A percentile compares a stretch with the other conserved stretches of the same genome.
Evolutionary conservation across 2,888 invertebrate species (phyloP).

Genomic region (Sialis fuliginosa): DNA sequence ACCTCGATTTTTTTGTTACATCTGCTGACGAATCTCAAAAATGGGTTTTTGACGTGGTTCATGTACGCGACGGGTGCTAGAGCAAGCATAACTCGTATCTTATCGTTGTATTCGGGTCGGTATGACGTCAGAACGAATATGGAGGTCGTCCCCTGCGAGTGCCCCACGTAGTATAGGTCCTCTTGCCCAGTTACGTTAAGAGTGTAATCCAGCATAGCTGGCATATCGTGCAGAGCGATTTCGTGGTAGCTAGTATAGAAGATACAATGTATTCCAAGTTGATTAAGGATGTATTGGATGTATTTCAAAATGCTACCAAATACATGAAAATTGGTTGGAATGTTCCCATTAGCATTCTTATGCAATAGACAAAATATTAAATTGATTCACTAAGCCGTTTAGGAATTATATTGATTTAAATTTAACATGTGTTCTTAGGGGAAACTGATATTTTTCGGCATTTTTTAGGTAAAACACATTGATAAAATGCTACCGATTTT

Average conservation of each 20-base stretch:
- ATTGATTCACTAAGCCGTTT: too few species aligned
- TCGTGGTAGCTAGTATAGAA: slow-evolving; percentile 54
- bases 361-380: too few species aligned
- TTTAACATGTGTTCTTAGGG: too few species aligned
- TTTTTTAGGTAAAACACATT: too few species aligned
- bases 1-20: slow-evolving; percentile 28
- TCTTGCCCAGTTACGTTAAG: slow-evolving; percentile 33
- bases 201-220: slow-evolving; percentile 64
- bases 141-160: slow-evolving; percentile 58
- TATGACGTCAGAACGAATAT: slow-evolving; percentile 49
- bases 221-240: slow-evolving; percentile 61
- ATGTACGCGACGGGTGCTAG: slow-evolving; percentile 52
- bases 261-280: neutral
- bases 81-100: slow-evolving; percentile 45
- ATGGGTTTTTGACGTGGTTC: slow-evolving; percentile 31
- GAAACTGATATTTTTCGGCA: too few species aligned
- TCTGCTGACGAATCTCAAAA: slow-evolving; percentile 20
- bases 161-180: slow-evolving; percentile 58
- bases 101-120: slow-evolving; percentile 45
- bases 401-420: too few species aligned
- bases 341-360: too few species aligned
- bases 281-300: too few species aligned
- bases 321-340: too few species aligned
- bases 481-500: too few species aligned
- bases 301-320: too few species aligned